Evolutionary conservation across 2,888 invertebrate genomes (phyloP), one percentile per base, ranked within the genome.

Genomic region (Myopa tessellatipennis): DNA sequence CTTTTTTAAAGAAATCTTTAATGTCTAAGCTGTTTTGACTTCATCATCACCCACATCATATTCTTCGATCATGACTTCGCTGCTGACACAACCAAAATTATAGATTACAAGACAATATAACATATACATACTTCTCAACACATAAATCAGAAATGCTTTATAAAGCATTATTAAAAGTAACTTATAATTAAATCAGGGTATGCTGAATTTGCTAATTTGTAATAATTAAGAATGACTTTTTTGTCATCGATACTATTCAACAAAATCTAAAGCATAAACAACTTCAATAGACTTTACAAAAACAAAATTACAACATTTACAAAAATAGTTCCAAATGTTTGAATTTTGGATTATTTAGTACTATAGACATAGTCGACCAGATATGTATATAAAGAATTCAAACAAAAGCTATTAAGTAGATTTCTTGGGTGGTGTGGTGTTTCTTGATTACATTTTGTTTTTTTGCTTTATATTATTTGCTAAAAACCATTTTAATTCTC

Each of bases 401-500:
- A 74, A 74, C 36, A 76, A 76, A 78, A 73, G 65, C 73, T 69
- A 45, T 78, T 77, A 74, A 74, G 74, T 74, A 74, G 69, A 74
- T 50, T 58, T 26, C 74, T 40, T 75, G 58, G 16, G 34, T 58
- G 68, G 40, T 45, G 38, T 50, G 67, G 63, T 52, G 40, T 72
- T 76, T 55, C 58, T 68, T 60, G 34, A 65, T 69, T 55, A 60
- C 50, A 74, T 77, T 74, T 74, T 73, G 70, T 55, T 71, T 65
- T 76, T 69, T 26, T 40, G 34, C 14, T 58, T 74, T 38, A 16
- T 4, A 14, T 45, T 60, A 65, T 38, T 61, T 50, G 63, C 38
- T 60, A 40, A 73, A 16, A 50, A 26, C 4, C 18, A 8, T 69
- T 77, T 79, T 83, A 87, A 80, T 87, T 85, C 76, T 90, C 94